A percentile compares a stretch with the other conserved stretches of the same genome.
These are phyloP conservation scores for Athetis lepigone DNA, from an alignment of 2,888 invertebrate species.

Conservation along the genomic window DNA sequence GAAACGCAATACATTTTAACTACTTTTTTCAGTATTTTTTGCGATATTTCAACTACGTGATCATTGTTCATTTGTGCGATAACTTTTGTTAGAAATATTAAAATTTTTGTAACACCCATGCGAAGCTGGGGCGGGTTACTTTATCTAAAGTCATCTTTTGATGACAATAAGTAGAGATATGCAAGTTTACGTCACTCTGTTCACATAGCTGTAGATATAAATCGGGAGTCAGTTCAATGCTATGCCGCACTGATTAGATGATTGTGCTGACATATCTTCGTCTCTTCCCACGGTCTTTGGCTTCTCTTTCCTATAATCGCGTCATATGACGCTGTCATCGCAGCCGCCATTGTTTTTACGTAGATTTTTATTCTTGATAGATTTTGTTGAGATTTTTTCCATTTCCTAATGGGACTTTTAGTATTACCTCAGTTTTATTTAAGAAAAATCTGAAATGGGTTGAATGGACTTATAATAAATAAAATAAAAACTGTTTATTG, in stretches of 20 bases:
- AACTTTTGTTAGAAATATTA: too few relatives aligned
- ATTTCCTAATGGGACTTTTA: too few relatives aligned
- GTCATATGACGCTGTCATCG: background rate
- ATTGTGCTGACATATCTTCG: slow-evolving; percentile 34
- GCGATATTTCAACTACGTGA: background rate
- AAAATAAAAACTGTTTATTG: too few relatives aligned
- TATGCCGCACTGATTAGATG: slow-evolving; percentile 49
- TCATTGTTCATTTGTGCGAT: too few relatives aligned
- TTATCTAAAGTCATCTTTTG: background rate
- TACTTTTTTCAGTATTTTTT: too few relatives aligned
- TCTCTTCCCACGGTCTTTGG: slow-evolving; percentile 49
- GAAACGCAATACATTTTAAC: too few relatives aligned
- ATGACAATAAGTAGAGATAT: slow-evolving; percentile 32
- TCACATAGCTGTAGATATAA: slow-evolving; percentile 9
- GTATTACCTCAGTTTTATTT: too few relatives aligned
- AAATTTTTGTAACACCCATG: too few relatives aligned
- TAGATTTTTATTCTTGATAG: background rate
- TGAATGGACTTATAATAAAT: too few relatives aligned
- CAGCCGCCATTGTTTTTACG: background rate
- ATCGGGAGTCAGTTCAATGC: slow-evolving; percentile 35
- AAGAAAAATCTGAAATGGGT: too few relatives aligned
- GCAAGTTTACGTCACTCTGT: slow-evolving; percentile 7
- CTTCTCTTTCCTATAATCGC: background rate
- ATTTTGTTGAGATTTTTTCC: too few relatives aligned
- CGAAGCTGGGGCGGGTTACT: too few relatives aligned